These are phyloP conservation scores for Phylloscopus trochilus DNA, from an alignment of 2,113 vertebrate species.

Conservation along the genomic window DNA sequence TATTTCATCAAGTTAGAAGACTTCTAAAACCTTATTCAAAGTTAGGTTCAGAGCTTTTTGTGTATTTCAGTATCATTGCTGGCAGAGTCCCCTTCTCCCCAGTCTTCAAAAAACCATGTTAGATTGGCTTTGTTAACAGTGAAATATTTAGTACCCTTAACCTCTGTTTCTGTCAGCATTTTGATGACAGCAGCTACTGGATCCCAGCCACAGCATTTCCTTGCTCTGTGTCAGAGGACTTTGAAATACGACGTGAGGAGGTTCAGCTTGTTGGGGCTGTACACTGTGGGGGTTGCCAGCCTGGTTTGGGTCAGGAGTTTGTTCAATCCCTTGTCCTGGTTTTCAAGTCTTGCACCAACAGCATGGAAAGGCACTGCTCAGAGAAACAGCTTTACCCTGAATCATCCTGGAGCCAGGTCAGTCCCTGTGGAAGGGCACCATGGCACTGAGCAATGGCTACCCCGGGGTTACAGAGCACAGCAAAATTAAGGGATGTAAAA, in stretches of 20 bases:
- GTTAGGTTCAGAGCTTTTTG: background rate
- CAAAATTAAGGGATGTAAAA: background rate
- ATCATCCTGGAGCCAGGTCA: rapidly evolving
- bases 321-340: background rate
- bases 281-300: background rate
- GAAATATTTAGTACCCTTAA: background rate
- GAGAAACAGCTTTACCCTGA: background rate
- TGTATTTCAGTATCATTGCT: background rate
- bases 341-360: background rate
- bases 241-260: background rate
- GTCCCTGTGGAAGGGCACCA: background rate
- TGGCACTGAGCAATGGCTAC: background rate
- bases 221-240: background rate
- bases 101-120: rapidly evolving
- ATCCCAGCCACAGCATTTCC: background rate
- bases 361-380: background rate
- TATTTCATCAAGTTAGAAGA: background rate
- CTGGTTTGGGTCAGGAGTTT: background rate
- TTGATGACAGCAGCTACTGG: background rate
- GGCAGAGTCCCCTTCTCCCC: background rate
- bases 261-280: background rate
- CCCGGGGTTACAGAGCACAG: background rate
- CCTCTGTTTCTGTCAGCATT: background rate
- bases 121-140: background rate
- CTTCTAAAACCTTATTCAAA: background rate